phyloP scores from a whole-genome alignment of 2,797 vertebrate species.

The Manis pentadactyla region DNA sequence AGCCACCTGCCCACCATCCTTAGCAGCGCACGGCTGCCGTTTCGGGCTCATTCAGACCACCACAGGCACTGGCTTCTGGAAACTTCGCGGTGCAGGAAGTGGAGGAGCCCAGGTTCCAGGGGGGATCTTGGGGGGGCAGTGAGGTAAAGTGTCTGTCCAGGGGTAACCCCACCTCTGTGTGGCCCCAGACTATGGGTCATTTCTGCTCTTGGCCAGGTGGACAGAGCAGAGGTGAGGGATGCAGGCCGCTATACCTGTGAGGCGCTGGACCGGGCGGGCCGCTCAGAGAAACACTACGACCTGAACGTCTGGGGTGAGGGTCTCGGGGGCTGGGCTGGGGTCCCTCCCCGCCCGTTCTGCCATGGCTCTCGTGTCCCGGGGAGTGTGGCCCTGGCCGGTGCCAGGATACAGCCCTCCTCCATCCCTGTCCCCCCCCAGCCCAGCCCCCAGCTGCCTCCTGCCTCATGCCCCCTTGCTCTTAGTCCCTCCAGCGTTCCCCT shows the following conservation, averaged over 20 bases:
- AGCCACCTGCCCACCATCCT: background rate
- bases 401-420: background rate
- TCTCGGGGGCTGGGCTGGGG: background rate
- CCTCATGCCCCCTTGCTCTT: background rate
- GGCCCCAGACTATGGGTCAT: accelerated
- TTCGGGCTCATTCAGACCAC: too few relatives aligned
- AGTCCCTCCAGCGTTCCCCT: conserved; percentile 92
- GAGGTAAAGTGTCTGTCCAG: background rate
- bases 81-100: accelerated
- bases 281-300: conserved; percentile 81
- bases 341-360: background rate
- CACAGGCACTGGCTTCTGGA: background rate
- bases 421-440: accelerated
- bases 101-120: background rate
- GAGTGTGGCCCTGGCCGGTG: background rate
- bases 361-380: too few relatives aligned
- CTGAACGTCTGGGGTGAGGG: conserved; percentile 86
- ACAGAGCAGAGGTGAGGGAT: conserved; percentile 81
- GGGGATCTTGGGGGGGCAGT: background rate
- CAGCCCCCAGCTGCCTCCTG: background rate
- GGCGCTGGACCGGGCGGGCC: conserved; percentile 70
- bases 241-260: conserved; percentile 83
- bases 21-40: background rate
- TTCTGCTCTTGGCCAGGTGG: conserved; percentile 80
- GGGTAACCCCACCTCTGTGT: background rate